Evolutionary conservation across 2,113 vertebrate genomes (phyloP).

Genomic region (Mastomys natalensis): DNA sequence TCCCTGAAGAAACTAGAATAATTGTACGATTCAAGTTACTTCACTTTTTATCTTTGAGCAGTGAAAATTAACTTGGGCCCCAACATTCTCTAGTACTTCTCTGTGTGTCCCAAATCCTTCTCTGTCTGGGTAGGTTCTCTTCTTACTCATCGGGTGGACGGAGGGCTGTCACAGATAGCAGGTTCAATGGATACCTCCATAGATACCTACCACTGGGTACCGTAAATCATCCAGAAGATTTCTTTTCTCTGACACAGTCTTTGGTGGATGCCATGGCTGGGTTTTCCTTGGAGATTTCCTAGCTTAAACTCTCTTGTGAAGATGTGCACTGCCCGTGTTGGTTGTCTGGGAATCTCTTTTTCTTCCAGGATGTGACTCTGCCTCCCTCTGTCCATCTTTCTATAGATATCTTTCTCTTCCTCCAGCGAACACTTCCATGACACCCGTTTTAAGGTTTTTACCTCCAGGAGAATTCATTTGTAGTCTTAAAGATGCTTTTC

Average conservation of each 20-base stretch:
- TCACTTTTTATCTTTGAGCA: not conserved
- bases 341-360: not conserved
- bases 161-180: not conserved
- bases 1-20: not conserved
- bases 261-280: not conserved
- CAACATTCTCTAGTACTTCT: not conserved
- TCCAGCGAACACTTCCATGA: accelerated
- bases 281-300: not conserved
- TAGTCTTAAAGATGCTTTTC: not conserved
- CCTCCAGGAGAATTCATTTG: not conserved
- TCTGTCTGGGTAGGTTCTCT: not conserved
- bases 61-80: not conserved
- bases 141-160: not conserved
- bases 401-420: not conserved
- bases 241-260: not conserved
- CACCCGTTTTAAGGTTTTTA: not conserved
- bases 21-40: not conserved
- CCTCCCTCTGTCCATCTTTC: not conserved
- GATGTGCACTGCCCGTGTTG: not conserved
- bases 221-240: not conserved
- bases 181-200: too few species aligned
- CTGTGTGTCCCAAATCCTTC: not conserved
- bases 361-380: not conserved
- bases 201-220: accelerated
- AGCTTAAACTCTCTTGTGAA: not conserved